These are phyloP conservation scores for Osmerus mordax DNA, from an alignment of 2,113 vertebrate genomes.

Conservation along the genomic window DNA sequence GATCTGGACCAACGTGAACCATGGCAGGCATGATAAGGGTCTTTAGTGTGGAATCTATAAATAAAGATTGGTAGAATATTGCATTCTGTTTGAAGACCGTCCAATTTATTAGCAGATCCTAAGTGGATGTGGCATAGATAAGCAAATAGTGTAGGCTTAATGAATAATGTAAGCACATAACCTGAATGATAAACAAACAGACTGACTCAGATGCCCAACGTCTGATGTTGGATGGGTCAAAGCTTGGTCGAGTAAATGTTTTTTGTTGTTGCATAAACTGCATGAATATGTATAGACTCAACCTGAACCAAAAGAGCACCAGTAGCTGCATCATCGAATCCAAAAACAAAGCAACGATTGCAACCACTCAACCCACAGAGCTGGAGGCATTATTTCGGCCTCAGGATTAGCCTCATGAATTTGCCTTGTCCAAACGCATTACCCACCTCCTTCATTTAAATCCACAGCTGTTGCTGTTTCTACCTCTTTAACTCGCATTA, in stretches of 20 bases:
- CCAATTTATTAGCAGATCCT: neutral
- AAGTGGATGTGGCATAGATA: neutral
- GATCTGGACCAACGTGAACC: too few relatives aligned
- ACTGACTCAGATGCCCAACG: neutral
- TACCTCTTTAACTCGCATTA: slow-evolving; percentile 22
- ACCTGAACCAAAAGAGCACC: slow-evolving; percentile 46
- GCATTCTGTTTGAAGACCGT: neutral
- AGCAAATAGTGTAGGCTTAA: too few relatives aligned
- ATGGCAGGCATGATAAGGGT: neutral
- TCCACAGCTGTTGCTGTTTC: slow-evolving; percentile 17
- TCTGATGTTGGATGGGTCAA: neutral
- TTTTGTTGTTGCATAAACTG: slow-evolving; percentile 51
- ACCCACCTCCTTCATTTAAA: slow-evolving; percentile 7
- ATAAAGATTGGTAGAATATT: neutral
- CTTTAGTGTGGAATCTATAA: neutral
- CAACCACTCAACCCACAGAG: slow-evolving; percentile 47
- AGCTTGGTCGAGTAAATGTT: slow-evolving; percentile 2
- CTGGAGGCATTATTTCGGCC: slow-evolving; percentile 52
- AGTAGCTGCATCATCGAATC: slow-evolving; percentile 60
- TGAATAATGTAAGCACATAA: too few relatives aligned
- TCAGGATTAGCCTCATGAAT: slow-evolving; percentile 41
- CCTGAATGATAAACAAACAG: too few relatives aligned
- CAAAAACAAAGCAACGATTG: slow-evolving; percentile 57
- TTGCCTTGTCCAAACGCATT: slow-evolving; percentile 15
- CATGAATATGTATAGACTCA: slow-evolving; percentile 62